A percentile compares a stretch with the other conserved stretches of the same genome.
phyloP scores from a whole-genome alignment of 2,888 invertebrate species.

The Dicranocentrus wangi region DNA sequence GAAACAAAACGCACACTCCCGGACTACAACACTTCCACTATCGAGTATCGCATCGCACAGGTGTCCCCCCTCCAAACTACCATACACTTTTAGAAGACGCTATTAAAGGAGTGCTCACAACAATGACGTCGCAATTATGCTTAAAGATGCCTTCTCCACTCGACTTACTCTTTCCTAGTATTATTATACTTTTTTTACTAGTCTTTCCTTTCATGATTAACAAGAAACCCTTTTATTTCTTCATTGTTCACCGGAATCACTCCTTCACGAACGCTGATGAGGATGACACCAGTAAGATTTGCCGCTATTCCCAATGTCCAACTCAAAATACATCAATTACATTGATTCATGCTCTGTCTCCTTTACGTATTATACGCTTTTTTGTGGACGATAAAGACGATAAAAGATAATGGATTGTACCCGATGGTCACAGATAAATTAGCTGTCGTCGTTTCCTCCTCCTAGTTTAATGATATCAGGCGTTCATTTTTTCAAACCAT shows the following conservation, averaged over 20 bases:
- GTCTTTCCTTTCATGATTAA: background rate
- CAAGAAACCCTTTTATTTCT: constrained; percentile 1
- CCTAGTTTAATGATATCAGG: background rate
- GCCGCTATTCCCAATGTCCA: background rate
- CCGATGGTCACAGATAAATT: constrained; percentile 43
- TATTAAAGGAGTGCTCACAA: constrained; percentile 40
- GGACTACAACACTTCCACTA: too few relatives aligned
- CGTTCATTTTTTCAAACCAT: constrained; percentile 1
- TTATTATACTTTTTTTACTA: background rate
- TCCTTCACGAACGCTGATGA: constrained; percentile 4
- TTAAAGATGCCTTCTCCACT: background rate
- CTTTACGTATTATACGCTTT: background rate
- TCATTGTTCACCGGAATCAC: background rate
- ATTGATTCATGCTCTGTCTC: background rate
- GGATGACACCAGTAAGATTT: too few relatives aligned
- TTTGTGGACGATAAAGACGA: constrained; percentile 39
- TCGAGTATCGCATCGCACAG: too few relatives aligned
- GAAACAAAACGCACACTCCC: too few relatives aligned
- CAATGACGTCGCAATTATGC: constrained; percentile 41
- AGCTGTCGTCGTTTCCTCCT: background rate
- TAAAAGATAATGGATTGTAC: constrained; percentile 46
- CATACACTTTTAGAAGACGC: background rate
- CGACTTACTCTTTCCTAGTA: too few relatives aligned
- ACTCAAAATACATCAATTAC: background rate
- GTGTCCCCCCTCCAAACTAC: too few relatives aligned